A percentile compares a stretch with the other conserved stretches of the same genome.
Evolutionary conservation across 2,797 vertebrate genomes (phyloP).

Genomic region (Vespertilio murinus): DNA sequence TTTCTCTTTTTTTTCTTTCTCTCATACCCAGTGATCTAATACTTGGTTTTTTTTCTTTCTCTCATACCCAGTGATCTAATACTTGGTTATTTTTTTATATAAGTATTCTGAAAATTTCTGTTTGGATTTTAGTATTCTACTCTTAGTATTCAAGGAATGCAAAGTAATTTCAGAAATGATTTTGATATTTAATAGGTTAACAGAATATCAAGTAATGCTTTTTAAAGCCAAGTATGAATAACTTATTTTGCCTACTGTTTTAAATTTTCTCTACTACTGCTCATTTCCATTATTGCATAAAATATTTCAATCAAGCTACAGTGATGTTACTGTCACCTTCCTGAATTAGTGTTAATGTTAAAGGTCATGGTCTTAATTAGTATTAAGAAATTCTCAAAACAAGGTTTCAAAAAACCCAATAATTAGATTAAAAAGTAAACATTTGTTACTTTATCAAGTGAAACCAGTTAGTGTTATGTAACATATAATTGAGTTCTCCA

Average conservation of each 20-base stretch:
- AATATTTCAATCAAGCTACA: conserved; percentile 5
- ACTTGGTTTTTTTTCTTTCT: neutral
- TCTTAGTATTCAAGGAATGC: neutral
- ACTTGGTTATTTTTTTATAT: neutral
- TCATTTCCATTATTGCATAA: conserved; percentile 34
- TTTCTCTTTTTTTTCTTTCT: no score
- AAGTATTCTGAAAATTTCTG: neutral
- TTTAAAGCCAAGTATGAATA: neutral
- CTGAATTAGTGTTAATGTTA: conserved; percentile 23
- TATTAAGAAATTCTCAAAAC: conserved; percentile 34
- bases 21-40: neutral
- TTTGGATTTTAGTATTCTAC: neutral
- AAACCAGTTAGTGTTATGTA: conserved; percentile 19
- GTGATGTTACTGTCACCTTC: neutral
- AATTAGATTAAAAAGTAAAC: conserved; percentile 13
- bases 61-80: neutral
- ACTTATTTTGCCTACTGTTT: conserved; percentile 24
- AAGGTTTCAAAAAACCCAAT: neutral
- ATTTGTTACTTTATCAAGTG: conserved; percentile 34
- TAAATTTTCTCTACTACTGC: neutral
- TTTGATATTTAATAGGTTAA: conserved; percentile 10
- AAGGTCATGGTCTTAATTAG: conserved; percentile 9
- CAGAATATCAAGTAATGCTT: neutral
- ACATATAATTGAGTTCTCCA: conserved; percentile 19
- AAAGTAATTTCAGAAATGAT: conserved; percentile 22